Evolutionary conservation across 2,888 invertebrate species (phyloP).

Genomic region (Acanthosepion lycidas): DNA sequence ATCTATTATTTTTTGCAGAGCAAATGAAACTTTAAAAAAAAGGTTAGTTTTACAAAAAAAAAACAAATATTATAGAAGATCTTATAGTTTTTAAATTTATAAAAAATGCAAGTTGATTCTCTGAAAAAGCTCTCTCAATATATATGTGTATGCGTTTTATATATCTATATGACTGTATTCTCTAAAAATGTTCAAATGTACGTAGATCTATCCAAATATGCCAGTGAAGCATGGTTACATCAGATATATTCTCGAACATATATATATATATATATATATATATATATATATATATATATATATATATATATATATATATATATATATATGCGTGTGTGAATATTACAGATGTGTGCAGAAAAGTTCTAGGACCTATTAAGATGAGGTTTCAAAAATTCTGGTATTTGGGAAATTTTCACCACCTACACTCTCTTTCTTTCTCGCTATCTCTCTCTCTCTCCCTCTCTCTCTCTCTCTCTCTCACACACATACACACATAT

Average conservation of each 20-base stretch:
- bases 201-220: neutral
- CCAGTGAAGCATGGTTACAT: neutral
- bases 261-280: neutral
- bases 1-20: neutral
- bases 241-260: neutral
- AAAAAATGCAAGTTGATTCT: neutral
- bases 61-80: accelerated
- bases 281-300: neutral
- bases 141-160: neutral
- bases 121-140: no score
- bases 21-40: neutral
- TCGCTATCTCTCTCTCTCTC: no score
- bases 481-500: no score
- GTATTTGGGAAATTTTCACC: no score
- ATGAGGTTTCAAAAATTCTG: no score
- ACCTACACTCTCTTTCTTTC: no score
- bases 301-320: neutral
- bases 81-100: neutral
- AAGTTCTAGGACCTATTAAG: no score
- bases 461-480: no score
- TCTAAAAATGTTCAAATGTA: neutral
- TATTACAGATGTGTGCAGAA: no score
- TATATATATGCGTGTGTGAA: no score
- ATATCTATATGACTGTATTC: neutral
- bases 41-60: neutral